Base-by-base conservation (phyloP, 2,797 vertebrate genomes). In the Coregonus suidteri region DNA sequence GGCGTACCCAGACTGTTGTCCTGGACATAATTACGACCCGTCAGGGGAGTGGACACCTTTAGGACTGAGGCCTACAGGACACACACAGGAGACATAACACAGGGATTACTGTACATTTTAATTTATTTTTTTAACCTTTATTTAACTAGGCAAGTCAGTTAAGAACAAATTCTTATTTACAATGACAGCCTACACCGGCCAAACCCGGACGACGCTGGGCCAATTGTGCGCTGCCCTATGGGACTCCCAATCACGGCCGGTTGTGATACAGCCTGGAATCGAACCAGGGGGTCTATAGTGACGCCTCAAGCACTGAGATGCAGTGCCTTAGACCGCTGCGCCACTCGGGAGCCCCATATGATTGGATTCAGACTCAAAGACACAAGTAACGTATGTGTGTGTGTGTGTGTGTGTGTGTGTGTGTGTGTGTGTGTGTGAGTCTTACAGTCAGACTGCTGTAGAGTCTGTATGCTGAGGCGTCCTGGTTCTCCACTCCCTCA, bases 11-110 rank as follows among this genome's bases (percentile, higher is more conserved):
- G 88, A 0, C 88, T 88, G 86, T 90, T 94, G 66, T 91, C 95
- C 69, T 95, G 96, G 14, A 95, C 71, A 2, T 95, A 97, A 76
- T 91, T 96, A 86, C 95, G 93, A 31, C 95, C 95, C 0, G 95
- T 96, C 35, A 97, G 95, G 4, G 96, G 96, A 1, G 96, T 92
- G 81, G 86, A 90, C n/a, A 91, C 89, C 83, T 89, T 93, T 77
- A 93, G 90, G 1, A 94, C 89, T 20, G 95, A 95, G 31, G 94
- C 94, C 97, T 98, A 78, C 18, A 59, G 18, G 20, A 9, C 59
- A n/a, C n/a, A 59, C 25, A 4, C 81, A 67, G 0, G 52, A 64
- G 35, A 75, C 16, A 30, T 15, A 11, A 52, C 20, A 71, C 41
- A 52, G 70, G 20, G 9, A 47, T 52, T 51, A n/a, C 41, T 14